Base-by-base conservation (phyloP, 37 sponge, comb jelly and placozoan genomes). In the Lycopodina hypogea region DNA sequence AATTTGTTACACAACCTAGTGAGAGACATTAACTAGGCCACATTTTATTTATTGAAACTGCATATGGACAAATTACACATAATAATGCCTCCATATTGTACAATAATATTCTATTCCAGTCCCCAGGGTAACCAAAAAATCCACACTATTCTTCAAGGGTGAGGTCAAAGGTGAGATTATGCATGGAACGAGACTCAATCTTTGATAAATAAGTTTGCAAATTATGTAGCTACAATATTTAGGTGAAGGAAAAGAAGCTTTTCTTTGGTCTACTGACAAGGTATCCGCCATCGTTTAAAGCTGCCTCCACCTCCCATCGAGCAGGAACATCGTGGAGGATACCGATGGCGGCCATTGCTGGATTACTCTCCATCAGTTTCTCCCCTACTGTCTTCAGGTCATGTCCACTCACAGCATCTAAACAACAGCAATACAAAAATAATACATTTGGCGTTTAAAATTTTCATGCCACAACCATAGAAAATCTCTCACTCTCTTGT, bases 331-430 rank as follows among this genome's bases (percentile, higher is more conserved):
- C 55, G n/a, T 79, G 34, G 40, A 91, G 85, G 69, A 76, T 75
- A 3, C 92, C 92, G 42, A 91, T 39, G n/a, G 62, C 84, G 26
- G 92, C 88, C 42, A 82, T 56, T 26, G 92, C 67, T 3, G 76
- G 76, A 14, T 42, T 80, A 33, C 72, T 61, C 68, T 84, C 65
- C 51, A 80, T 57, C 85, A 91, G 57, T 29, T 36, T 77, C 71
- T 79, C 37, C 24, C 81, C 84, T 45, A 84, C 88, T 34, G 84
- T 51, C 61, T 48, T 32, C 37, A 91, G 42, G 55, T 91, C 92
- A 23, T 26, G 59, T 4, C 81, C 51, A 18, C 81, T 83, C 42
- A 91, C 92, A 11, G 77, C 71, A 48, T 91, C 92, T 91, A 69
- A 32, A 42, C 23, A 58, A 23, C 30, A 23, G 2, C 14, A 56